Evolutionary conservation across 2,797 vertebrate species (phyloP), one percentile per base, ranked within the genome.

Genomic region (Anabas testudineus): DNA sequence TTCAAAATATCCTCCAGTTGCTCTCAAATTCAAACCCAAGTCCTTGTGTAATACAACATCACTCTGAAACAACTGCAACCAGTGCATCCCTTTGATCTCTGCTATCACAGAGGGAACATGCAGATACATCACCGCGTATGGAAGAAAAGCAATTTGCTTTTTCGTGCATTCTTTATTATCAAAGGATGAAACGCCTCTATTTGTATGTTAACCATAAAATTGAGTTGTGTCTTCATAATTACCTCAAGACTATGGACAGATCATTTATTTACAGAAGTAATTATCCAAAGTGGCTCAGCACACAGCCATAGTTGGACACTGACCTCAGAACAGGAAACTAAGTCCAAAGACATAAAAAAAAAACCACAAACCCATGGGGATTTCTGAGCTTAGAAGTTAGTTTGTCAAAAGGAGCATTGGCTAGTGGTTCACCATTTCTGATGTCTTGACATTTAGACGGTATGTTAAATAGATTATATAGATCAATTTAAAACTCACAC

Each of bases 311-410:
- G 78, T 85, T 76, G 81, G 86, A 87, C 81, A 78, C 79, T 84
- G 84, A 88, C 90, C 86, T 88, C 83, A 82, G 83, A 74, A 81
- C 77, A 85, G 81, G 74, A 87, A 86, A 82, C 74, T 53, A 45
- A 79, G 60, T 65, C 53, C 73, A 71, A 80, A 71, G 45, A 74
- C 88, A 86, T 76, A 78, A 81, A 78, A 81, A 90, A 90, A 76
- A 74, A 78, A 69, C 74, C 81, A 80, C 84, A 85, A 88, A 75
- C 73, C 74, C 64, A 73, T 1, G 22, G 70, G 83, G 80, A 67
- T 78, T 67, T 74, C 65, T 60, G 62, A 65, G 59, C 57, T 74
- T 67, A 51, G 55, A 81, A 13, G 7, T 49, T 67, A 12, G 51
- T 71, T 39, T 63, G 32, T 88, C 57, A 54, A 67, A 53, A 90